Base-by-base conservation (phyloP, 2,797 vertebrate species). In the Sarcoramphus papa region DNA sequence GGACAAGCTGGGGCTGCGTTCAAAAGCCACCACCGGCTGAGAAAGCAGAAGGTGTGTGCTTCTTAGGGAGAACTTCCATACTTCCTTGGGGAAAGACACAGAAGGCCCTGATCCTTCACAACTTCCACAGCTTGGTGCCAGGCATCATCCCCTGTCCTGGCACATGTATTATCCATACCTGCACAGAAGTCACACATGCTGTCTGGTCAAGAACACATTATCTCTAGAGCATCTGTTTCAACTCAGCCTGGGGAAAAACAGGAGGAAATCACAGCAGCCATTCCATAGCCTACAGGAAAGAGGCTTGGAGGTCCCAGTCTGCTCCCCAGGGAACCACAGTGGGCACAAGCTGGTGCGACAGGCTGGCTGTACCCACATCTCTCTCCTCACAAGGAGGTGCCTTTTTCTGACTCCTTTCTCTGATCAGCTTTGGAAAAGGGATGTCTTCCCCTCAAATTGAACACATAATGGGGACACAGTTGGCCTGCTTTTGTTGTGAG, bases 151-250 rank as follows among this genome's bases (percentile, higher is more conserved):
- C 28, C 30, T n/a, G 35, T 8, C 59, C 60, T 14, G 19, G 59
- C 45, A 41, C 18, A 2, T 2, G 1, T 2, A 5, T 18, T 51
- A 84, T 1, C 62, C 57, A 54, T 5, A 22, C 2, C 1, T 16
- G 28, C 10, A 8, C 5, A 6, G 9, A 14, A 47, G 35, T 5
- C 47, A n/a, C 60, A 41, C 3, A 1, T 2, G 22, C 33, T 16
- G 6, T 24, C 80, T 35, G 43, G 54, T 28, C 81, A 87, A 43
- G 53, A 17, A 64, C 14, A 57, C 0, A 0, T 10, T 50, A 25
- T 10, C 28, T 47, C 47, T 27, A 54, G 43, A 77, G 64, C 60
- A 63, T 11, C 47, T 25, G 3, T 10, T 75, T 18, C 70, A 64
- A 47, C 43, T 56, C 69, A 86, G 30, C 25, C 35, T 13, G 27